Percentiles rank a stretch among this genome's conserved stretches.
phyloP scores from a whole-genome alignment of 2,113 vertebrate genomes.

The Tachysurus fulvidraco region DNA sequence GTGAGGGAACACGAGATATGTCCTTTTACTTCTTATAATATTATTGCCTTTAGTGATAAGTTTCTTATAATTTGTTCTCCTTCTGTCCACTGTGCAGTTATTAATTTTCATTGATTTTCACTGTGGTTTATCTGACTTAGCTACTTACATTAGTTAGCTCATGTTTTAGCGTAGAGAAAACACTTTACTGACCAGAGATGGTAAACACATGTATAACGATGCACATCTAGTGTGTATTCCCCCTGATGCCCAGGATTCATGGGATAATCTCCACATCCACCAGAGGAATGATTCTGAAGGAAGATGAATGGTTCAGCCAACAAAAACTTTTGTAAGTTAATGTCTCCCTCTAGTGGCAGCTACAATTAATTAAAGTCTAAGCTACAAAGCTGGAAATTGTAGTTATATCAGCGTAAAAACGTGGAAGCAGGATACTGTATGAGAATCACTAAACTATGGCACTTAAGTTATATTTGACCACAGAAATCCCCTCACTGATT shows the following conservation, averaged over 20 bases:
- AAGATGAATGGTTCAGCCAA: neutral
- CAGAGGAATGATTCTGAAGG: neutral
- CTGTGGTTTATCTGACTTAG: neutral
- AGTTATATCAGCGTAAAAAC: neutral
- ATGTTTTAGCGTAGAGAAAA: neutral
- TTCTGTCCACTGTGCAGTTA: neutral
- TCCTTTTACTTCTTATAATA: neutral
- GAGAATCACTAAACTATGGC: neutral
- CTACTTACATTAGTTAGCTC: neutral
- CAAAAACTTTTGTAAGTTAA: slow-evolving; percentile 20
- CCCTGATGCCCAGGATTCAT: neutral
- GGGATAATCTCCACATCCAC: neutral
- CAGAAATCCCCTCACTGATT: neutral
- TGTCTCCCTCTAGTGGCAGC: slow-evolving; percentile 52
- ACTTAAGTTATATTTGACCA: neutral
- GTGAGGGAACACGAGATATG: neutral
- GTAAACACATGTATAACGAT: neutral
- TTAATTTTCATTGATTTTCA: neutral
- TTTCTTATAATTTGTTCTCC: neutral
- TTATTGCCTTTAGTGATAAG: neutral
- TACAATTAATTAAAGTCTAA: too few species aligned
- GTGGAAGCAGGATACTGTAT: neutral
- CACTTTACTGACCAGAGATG: neutral
- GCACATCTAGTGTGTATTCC: neutral
- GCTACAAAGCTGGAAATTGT: neutral